These are phyloP conservation scores for human DNA, from an alignment of 2,113 vertebrate genomes.

Conservation along the genomic window DNA sequence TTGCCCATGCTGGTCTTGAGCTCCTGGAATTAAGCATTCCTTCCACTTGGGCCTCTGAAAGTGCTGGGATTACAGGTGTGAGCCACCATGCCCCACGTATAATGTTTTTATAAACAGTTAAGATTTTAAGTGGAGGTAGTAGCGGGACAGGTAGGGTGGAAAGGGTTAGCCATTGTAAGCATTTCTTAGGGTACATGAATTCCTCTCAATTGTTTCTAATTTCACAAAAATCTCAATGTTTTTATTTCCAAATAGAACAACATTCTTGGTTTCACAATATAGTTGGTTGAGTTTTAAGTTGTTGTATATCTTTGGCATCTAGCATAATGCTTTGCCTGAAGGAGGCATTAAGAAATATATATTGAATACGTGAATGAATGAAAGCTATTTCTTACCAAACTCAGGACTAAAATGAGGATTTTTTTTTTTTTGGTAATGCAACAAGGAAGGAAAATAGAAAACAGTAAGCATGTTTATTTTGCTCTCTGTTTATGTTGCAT, in stretches of 20 bases:
- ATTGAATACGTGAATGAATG: constrained; percentile 3
- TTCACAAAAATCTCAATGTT: background rate
- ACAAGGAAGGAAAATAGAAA: constrained; percentile 3
- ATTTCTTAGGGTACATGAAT: background rate
- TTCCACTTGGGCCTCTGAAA: no score
- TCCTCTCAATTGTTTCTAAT: background rate
- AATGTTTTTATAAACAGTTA: constrained; percentile 39
- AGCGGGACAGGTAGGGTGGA: background rate
- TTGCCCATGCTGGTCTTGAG: no score
- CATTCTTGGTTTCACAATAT: constrained; percentile 12
- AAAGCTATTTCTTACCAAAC: background rate
- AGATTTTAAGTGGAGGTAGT: background rate
- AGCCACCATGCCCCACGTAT: background rate
- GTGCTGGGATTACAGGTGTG: no score
- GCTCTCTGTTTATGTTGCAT: background rate
- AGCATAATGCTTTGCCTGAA: background rate
- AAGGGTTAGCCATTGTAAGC: background rate
- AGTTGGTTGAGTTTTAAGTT: background rate
- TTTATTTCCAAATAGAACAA: background rate
- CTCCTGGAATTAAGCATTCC: no score
- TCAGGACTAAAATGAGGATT: background rate
- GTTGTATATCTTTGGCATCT: background rate
- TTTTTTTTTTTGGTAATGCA: background rate
- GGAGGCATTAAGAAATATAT: background rate
- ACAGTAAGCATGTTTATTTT: background rate